Conservation (phyloP, 2,113 vertebrate genomes). For the Damaliscus lunatus region DNA sequence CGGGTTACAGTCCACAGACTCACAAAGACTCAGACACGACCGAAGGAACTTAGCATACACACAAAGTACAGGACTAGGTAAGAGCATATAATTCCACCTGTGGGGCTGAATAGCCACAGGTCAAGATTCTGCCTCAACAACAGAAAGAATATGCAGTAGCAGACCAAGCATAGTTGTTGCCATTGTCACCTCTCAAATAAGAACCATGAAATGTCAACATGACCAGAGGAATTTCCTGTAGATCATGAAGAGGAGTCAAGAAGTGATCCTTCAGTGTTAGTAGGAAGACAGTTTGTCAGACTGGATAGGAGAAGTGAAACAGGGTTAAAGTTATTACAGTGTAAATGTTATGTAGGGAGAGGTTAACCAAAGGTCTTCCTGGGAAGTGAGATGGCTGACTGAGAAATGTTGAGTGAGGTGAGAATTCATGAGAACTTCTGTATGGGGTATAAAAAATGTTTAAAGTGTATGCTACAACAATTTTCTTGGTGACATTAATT, state of each 20-base stretch:
- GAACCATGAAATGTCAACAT: not conserved
- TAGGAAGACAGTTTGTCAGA: not conserved
- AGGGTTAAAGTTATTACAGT: not conserved
- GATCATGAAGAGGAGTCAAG: not conserved
- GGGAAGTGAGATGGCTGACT: not conserved
- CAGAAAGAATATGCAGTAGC: not conserved
- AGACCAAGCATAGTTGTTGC: not conserved
- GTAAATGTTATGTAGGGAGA: not conserved
- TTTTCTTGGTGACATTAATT: not conserved
- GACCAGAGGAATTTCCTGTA: not conserved
- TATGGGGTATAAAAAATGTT: not conserved
- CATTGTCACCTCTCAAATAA: not conserved
- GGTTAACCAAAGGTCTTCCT: not conserved
- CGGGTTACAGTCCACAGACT: not conserved
- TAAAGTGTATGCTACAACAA: not conserved
- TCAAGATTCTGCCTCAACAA: not conserved
- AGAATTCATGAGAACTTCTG: not conserved
- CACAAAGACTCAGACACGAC: rapidly evolving
- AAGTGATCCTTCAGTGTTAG: not conserved
- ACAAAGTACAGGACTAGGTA: not conserved
- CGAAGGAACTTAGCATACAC: not conserved
- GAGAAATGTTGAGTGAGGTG: not conserved
- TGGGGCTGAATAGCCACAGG: not conserved
- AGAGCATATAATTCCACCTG: not conserved
- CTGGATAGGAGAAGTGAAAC: not conserved